A percentile compares a stretch with the other conserved stretches of the same genome.
Evolutionary conservation across 2,888 invertebrate species (phyloP).

Genomic region (Coelinius sp.): DNA sequence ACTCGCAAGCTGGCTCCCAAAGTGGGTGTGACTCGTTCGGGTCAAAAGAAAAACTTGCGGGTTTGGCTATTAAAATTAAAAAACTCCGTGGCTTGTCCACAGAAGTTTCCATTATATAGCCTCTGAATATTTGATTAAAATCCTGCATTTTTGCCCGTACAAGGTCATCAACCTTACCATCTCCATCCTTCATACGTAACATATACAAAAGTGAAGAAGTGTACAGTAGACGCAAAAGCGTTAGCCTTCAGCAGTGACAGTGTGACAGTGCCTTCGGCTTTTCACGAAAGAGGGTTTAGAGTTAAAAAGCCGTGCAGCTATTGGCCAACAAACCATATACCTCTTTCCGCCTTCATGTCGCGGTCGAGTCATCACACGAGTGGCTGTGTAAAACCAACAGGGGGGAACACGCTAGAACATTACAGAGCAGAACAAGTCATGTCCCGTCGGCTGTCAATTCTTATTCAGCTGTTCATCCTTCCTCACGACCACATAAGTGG

Average conservation of each 20-base stretch:
- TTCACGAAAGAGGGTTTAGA: constrained; percentile 14
- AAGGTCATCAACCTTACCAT: not conserved
- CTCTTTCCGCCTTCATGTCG: constrained; percentile 37
- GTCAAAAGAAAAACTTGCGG: too few relatives aligned
- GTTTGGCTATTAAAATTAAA: too few relatives aligned
- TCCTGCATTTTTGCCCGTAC: not conserved
- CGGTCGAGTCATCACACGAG: constrained; percentile 47
- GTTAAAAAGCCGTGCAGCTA: constrained; percentile 44
- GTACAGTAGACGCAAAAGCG: not conserved
- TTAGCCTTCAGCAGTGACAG: constrained; percentile 13
- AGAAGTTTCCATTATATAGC: not conserved
- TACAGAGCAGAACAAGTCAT: constrained; percentile 42
- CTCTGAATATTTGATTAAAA: not conserved
- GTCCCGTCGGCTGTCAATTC: constrained; percentile 23
- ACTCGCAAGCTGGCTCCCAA: too few relatives aligned
- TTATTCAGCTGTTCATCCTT: not conserved
- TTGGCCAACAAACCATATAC: constrained; percentile 49
- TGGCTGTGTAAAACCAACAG: not conserved
- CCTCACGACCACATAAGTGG: not conserved
- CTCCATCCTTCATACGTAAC: not conserved
- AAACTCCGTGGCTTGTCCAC: not conserved
- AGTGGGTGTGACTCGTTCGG: too few relatives aligned
- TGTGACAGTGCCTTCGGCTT: constrained; percentile 19
- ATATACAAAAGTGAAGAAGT: not conserved
- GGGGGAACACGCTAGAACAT: constrained; percentile 26